Conservation (phyloP, 2,113 vertebrate genomes). For the Cathartes aura region DNA sequence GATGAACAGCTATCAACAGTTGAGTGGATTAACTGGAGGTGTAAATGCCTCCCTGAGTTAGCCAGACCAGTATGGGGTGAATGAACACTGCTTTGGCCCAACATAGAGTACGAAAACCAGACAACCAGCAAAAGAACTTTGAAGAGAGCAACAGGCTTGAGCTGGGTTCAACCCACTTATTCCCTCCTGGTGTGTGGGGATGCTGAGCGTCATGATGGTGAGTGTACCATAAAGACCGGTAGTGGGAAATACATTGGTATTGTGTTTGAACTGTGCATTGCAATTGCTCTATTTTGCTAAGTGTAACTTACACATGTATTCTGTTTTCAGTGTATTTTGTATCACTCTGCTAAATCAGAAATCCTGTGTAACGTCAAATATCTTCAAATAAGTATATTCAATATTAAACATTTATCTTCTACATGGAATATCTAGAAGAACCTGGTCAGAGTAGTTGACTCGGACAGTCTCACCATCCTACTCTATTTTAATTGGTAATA, state of each 20-base stretch:
- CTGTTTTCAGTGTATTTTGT: not conserved
- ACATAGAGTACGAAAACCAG: not conserved
- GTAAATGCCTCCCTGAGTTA: not conserved
- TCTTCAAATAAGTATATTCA: not conserved
- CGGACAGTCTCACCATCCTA: not conserved
- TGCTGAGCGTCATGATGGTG: accelerated
- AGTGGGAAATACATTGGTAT: not conserved
- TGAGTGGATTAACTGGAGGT: not conserved
- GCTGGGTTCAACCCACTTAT: accelerated
- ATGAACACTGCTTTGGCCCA: not conserved
- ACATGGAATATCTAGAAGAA: not conserved
- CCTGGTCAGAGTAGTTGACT: not conserved
- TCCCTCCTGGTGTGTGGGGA: not conserved
- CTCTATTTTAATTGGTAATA: not conserved
- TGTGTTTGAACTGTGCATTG: not conserved
- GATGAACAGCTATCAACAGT: not conserved
- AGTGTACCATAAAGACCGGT: not conserved
- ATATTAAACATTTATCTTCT: not conserved
- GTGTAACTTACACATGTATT: not conserved
- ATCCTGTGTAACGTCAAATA: not conserved
- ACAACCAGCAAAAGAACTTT: not conserved
- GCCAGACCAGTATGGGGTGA: accelerated
- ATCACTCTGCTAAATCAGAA: not conserved
- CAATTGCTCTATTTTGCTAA: not conserved
- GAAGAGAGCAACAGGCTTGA: not conserved